Conservation (phyloP, 2,797 vertebrate genomes). For the Alauda arvensis region DNA sequence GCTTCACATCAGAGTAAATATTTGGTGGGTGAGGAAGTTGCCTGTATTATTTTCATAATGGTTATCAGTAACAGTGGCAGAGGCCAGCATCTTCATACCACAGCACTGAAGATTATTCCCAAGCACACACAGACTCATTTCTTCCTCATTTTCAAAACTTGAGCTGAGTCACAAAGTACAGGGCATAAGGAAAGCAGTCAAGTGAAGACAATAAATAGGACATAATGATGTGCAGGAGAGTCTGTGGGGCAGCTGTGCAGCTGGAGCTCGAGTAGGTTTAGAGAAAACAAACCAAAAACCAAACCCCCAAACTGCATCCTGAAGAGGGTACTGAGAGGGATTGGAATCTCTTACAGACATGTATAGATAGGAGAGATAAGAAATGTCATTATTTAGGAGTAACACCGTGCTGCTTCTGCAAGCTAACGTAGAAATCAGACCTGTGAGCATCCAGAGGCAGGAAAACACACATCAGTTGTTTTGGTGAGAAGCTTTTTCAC, state of each 20-base stretch:
- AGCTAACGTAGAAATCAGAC: neutral
- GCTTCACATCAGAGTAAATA: neutral
- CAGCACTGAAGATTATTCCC: neutral
- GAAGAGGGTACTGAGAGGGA: neutral
- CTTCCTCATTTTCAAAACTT: neutral
- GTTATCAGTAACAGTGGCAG: neutral
- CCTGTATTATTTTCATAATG: neutral
- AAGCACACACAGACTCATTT: neutral
- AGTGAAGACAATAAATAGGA: neutral
- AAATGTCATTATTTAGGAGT: neutral
- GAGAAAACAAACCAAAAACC: neutral
- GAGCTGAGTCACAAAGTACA: neutral
- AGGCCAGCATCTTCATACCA: neutral
- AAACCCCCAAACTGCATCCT: neutral
- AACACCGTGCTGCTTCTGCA: neutral
- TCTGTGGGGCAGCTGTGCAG: neutral
- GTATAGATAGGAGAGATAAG: neutral
- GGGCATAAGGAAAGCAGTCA: neutral
- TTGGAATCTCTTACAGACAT: neutral
- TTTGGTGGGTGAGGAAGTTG: neutral
- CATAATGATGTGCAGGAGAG: neutral
- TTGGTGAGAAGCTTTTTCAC: neutral
- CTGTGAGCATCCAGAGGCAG: neutral
- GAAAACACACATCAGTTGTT: neutral
- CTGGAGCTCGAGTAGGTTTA: neutral